Percentiles rank a stretch among this genome's conserved stretches.
phyloP scores from a whole-genome alignment of 2,888 invertebrate genomes.

The Megaustenia siamemsis region DNA sequence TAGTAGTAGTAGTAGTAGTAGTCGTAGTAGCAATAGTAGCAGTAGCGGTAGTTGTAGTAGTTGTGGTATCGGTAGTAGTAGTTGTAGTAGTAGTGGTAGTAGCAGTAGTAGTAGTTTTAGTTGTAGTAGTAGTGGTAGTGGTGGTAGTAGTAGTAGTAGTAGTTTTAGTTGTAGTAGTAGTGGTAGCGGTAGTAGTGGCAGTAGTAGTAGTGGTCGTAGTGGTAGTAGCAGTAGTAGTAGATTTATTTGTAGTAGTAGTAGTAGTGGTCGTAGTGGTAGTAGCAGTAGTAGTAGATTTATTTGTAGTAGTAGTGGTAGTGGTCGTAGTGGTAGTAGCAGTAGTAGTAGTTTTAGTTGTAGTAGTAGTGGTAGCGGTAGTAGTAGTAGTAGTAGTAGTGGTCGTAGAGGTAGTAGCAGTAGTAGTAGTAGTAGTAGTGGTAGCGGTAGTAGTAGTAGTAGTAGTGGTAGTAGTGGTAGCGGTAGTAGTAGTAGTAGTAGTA shows the following conservation, averaged over 20 bases:
- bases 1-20: no score
- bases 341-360: background rate
- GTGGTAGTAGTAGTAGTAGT: slow-evolving; percentile 31
- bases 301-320: background rate
- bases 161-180: no score
- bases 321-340: background rate
- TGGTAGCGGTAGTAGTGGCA: no score
- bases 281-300: no score
- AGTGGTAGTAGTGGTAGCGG: background rate
- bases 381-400: background rate
- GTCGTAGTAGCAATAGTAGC: no score
- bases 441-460: background rate
- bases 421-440: background rate
- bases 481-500: background rate
- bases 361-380: background rate
- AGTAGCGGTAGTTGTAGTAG: no score
- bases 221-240: no score
- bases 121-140: slow-evolving; percentile 25
- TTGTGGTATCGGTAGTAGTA: background rate
- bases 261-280: no score
- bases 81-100: background rate
- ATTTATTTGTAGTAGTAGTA: no score
- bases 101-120: slow-evolving; percentile 33
- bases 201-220: no score
- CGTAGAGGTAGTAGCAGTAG: background rate